phyloP scores from a whole-genome alignment of 2,113 vertebrate genomes.

The Pseudorhombus dupliciocellatus region DNA sequence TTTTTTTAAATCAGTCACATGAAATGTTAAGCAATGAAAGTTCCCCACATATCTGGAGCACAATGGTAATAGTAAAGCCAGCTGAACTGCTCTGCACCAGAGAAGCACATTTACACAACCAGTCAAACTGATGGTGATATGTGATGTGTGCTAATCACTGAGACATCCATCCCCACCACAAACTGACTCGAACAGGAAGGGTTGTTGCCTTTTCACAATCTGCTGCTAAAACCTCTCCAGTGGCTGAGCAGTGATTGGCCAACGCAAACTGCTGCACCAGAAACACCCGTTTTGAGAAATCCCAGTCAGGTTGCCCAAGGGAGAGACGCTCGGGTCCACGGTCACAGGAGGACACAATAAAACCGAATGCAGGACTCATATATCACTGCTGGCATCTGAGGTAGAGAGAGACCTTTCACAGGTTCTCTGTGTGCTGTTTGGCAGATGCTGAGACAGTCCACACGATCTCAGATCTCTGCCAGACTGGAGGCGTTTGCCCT shows the following conservation, averaged over 20 bases:
- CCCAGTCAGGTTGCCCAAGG: constrained; percentile 29
- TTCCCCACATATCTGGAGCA: background rate
- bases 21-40: background rate
- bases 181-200: background rate
- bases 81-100: background rate
- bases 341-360: background rate
- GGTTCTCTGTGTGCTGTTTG: background rate
- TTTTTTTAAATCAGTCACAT: background rate
- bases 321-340: constrained; percentile 2
- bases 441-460: background rate
- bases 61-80: background rate
- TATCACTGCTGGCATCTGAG: background rate
- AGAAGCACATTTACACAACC: background rate
- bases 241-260: background rate
- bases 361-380: background rate
- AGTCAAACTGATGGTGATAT: background rate
- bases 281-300: constrained; percentile 37
- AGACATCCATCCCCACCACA: background rate
- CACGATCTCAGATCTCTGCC: too few relatives aligned
- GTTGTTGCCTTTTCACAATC: background rate
- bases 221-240: background rate
- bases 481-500: too few relatives aligned
- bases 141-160: background rate
- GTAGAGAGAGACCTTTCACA: background rate
- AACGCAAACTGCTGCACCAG: constrained; percentile 18